phyloP scores from a whole-genome alignment of 2,797 vertebrate genomes.

The Tachyglossus aculeatus region DNA sequence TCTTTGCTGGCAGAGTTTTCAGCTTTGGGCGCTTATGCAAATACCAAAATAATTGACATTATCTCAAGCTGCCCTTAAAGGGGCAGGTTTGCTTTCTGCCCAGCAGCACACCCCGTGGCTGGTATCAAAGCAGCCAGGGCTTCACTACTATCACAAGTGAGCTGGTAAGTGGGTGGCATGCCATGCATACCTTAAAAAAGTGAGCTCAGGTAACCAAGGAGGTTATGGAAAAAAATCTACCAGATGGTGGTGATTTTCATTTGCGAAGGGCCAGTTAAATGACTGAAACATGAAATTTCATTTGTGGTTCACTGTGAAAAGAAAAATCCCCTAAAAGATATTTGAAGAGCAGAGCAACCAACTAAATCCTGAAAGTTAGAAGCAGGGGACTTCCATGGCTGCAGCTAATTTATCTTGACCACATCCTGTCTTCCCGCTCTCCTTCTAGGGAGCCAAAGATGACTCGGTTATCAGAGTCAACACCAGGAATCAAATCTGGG shows the following conservation, averaged over 20 bases:
- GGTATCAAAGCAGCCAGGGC: constrained; percentile 29
- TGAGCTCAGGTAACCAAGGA: constrained; percentile 9
- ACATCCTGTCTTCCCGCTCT: not conserved
- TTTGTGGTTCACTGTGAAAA: not conserved
- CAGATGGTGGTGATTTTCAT: fast-evolving
- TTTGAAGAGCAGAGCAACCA: constrained; percentile 7
- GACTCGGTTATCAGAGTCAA: constrained; percentile 38
- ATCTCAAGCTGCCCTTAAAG: not conserved
- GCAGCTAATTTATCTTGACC: not conserved
- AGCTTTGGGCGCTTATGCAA: constrained; percentile 3
- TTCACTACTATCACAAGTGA: constrained; percentile 51
- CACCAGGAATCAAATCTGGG: not conserved
- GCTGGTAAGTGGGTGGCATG: constrained; percentile 43
- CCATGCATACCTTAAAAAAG: constrained; percentile 43
- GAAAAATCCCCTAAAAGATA: not conserved
- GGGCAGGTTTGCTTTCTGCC: not conserved
- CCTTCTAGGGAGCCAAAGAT: not conserved
- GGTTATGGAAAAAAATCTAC: constrained; percentile 18
- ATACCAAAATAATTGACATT: not conserved
- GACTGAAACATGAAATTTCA: not conserved
- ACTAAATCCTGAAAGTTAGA: not conserved
- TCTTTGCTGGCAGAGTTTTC: constrained; percentile 3
- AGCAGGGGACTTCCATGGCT: constrained; percentile 44
- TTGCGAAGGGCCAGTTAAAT: fast-evolving
- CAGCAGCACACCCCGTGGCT: not conserved